phyloP scores from a whole-genome alignment of 1,140 invertebrate species.

The Archegozetes longisetosus region DNA sequence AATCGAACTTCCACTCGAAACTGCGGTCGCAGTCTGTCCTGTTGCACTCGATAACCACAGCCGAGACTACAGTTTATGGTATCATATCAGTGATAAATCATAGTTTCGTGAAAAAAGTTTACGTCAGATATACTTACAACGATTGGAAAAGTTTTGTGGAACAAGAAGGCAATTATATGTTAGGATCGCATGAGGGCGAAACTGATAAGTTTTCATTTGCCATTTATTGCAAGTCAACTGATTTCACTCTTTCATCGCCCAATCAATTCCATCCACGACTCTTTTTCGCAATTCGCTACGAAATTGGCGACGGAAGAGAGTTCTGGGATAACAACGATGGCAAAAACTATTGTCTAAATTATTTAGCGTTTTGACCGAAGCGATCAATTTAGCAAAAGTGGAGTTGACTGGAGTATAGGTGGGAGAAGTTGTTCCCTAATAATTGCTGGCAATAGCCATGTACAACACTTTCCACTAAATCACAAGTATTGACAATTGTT shows the following conservation, averaged over 20 bases:
- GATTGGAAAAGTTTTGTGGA: conserved; percentile 68
- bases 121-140: conserved; percentile 67
- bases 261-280: conserved; percentile 35
- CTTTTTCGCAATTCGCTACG: conserved; percentile 65
- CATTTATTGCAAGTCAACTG: conserved; percentile 17
- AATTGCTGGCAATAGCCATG: too few relatives aligned
- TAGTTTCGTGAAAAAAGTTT: conserved; percentile 73
- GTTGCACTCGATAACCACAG: conserved; percentile 19
- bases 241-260: conserved; percentile 8
- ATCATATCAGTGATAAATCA: conserved; percentile 40
- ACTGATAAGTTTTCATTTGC: conserved; percentile 62
- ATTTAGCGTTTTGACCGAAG: not conserved
- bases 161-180: conserved; percentile 54
- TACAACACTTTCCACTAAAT: too few relatives aligned
- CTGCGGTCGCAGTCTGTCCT: conserved; percentile 9
- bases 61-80: conserved; percentile 21
- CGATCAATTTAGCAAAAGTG: conserved; percentile 34
- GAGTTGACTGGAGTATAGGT: too few relatives aligned
- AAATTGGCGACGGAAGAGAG: conserved; percentile 51
- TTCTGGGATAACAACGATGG: conserved; percentile 83
- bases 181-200: conserved; percentile 73
- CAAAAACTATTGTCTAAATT: conserved; percentile 44
- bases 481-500: too few relatives aligned
- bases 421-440: too few relatives aligned
- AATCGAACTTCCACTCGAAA: conserved; percentile 4